Percentiles rank a stretch among this genome's conserved stretches.
Evolutionary conservation across 2,113 vertebrate species (phyloP).

Genomic region (Zootoca vivipara): DNA sequence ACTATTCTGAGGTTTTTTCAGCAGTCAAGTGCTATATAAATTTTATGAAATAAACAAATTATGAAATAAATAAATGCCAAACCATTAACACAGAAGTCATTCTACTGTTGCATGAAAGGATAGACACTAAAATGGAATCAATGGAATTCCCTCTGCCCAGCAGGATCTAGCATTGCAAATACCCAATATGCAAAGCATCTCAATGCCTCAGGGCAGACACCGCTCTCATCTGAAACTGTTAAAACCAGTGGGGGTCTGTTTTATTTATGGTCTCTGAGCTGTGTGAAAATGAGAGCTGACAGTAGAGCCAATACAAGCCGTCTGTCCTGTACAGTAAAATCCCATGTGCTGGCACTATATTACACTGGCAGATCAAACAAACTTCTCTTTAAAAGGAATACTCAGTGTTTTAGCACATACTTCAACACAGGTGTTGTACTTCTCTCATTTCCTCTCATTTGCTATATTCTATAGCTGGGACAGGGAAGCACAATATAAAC

Average conservation of each 20-base stretch:
- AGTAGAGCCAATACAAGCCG: constrained; percentile 50
- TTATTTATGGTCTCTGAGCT: constrained; percentile 56
- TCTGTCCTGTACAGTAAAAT: constrained; percentile 22
- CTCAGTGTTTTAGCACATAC: background rate
- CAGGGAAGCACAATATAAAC: background rate
- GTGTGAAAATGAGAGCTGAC: constrained; percentile 66
- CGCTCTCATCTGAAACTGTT: constrained; percentile 42
- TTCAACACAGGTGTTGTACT: constrained; percentile 1
- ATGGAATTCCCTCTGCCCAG: background rate
- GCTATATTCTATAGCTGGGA: fast-evolving
- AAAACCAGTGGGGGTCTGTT: constrained; percentile 45
- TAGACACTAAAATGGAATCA: background rate
- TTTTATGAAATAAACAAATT: too few species aligned
- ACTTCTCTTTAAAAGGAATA: constrained; percentile 8
- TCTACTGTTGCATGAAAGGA: background rate
- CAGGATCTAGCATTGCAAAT: background rate
- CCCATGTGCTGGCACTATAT: background rate
- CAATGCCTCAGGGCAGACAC: constrained; percentile 26
- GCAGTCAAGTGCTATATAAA: too few species aligned
- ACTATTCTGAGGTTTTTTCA: too few species aligned
- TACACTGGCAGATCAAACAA: background rate
- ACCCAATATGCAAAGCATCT: background rate
- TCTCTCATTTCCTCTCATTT: constrained; percentile 15
- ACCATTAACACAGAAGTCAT: background rate
- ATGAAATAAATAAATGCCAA: background rate